Evolutionary conservation across 2,113 vertebrate genomes (phyloP), one percentile per base, ranked within the genome.

Genomic region (Castor canadensis): DNA sequence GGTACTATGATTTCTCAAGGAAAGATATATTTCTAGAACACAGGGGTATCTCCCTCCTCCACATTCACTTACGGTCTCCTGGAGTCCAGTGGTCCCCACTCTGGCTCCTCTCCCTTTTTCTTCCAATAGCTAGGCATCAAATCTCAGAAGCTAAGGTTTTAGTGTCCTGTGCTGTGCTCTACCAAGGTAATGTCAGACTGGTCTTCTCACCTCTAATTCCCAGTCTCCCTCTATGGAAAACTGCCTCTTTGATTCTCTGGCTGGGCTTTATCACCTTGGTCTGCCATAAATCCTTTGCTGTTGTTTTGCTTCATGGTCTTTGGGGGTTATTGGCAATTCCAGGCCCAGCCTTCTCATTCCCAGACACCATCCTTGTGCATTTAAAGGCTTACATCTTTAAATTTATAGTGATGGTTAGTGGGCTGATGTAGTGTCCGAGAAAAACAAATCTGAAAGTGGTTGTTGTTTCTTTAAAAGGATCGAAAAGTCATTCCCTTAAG

Each of bases 131-230:
- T 8, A 22, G 84, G 58, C 35, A 64, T 15, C 38, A 3, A 10
- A 43, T 3, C 40, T 60, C 32, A 3, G n/a, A 38, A n/a, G 49
- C 35, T 19, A 6, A 54, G 60, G 40, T 47, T 19, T 49, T 2
- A 0, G 30, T 17, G 26, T 19, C 72, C 43, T 16, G 10, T 9
- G 16, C 2, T 6, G 10, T 64, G 81, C 30, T 49, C 43, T 16
- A 2, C 13, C 38, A 0, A 1, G 13, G 38, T 52, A 9, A 13
- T 3, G 1, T 28, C 45, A n/a, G 32, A 0, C 45, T 30, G 66
- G 17, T 1, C 79, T 19, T 84, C 28, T 67, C 28, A 35, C 22
- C 20, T 54, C 26, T 45, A 10, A 54, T 54, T 54, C 54, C 30
- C 9, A 13, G 9, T n/a, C 64, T 93, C 84, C 5, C 58, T 26